A percentile compares a stretch with the other conserved stretches of the same genome.
phyloP scores from a whole-genome alignment of 2,888 invertebrate species.

The Lasioglossum oenotherae region DNA sequence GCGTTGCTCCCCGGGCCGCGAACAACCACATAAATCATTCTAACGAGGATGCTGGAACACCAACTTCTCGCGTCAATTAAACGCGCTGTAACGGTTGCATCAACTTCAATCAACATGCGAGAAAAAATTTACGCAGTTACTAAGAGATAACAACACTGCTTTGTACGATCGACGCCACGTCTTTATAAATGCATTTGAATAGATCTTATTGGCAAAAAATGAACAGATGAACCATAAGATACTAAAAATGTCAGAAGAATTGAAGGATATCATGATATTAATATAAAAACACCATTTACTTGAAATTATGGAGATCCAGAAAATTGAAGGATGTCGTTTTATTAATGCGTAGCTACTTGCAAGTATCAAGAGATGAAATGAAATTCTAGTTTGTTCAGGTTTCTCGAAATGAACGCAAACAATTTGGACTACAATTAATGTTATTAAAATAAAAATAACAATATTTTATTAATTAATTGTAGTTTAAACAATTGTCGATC shows the following conservation, averaged over 20 bases:
- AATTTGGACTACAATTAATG: too few relatives aligned
- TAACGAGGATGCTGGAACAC: neutral
- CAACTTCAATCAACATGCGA: neutral
- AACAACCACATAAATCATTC: neutral
- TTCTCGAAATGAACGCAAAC: neutral
- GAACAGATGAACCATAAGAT: neutral
- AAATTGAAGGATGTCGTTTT: neutral
- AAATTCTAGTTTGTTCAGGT: neutral
- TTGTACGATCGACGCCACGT: neutral
- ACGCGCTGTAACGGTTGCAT: too few relatives aligned
- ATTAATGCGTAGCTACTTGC: neutral
- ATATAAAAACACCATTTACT: neutral
- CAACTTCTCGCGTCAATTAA: neutral
- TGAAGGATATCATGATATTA: neutral
- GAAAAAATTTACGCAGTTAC: neutral
- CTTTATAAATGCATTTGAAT: neutral
- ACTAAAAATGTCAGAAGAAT: neutral
- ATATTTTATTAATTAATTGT: too few relatives aligned
- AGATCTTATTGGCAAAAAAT: neutral
- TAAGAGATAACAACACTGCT: neutral
- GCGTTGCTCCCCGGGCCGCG: constrained; percentile 49
- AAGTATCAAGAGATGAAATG: neutral
- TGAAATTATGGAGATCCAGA: neutral
- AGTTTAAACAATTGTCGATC: too few relatives aligned
- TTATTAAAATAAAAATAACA: too few relatives aligned